phyloP scores from a whole-genome alignment of 1,140 invertebrate species.

The Adoxophyes honmai region DNA sequence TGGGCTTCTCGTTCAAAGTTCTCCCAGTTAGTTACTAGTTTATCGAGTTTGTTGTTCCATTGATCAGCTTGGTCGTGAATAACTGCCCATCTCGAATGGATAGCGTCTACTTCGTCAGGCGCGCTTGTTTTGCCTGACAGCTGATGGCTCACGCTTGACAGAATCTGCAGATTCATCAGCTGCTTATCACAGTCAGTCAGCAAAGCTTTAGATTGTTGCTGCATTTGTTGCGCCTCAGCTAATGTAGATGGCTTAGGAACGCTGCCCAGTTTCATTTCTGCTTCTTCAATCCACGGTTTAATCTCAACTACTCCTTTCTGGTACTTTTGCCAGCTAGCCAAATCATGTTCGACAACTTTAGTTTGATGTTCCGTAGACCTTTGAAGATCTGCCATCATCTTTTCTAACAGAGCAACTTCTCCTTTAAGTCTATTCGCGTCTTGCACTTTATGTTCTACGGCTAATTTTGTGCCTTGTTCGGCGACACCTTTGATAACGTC shows the following conservation, averaged over 20 bases:
- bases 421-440: constrained; percentile 83
- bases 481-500: constrained; percentile 84
- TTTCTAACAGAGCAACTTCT: constrained; percentile 83
- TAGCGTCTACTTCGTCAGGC: constrained; percentile 88
- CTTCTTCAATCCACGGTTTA: constrained; percentile 92
- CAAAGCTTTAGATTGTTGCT: constrained; percentile 83
- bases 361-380: constrained; percentile 84
- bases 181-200: constrained; percentile 87
- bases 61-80: constrained; percentile 86
- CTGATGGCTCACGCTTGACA: constrained; percentile 85
- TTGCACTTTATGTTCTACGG: constrained; percentile 80
- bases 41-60: constrained; percentile 86
- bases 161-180: constrained; percentile 83
- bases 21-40: constrained; percentile 88
- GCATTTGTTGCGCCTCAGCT: constrained; percentile 87
- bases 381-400: constrained; percentile 83
- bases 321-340: constrained; percentile 91
- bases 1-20: constrained; percentile 85
- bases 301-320: constrained; percentile 87
- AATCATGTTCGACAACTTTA: constrained; percentile 84
- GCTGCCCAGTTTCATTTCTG: constrained; percentile 86
- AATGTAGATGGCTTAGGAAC: constrained; percentile 86
- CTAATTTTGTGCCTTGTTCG: constrained; percentile 85
- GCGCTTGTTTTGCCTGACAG: constrained; percentile 84
- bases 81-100: constrained; percentile 87